These are phyloP conservation scores for Saguinus imperator DNA, from an alignment of 2,113 vertebrate genomes.

Conservation along the genomic window DNA sequence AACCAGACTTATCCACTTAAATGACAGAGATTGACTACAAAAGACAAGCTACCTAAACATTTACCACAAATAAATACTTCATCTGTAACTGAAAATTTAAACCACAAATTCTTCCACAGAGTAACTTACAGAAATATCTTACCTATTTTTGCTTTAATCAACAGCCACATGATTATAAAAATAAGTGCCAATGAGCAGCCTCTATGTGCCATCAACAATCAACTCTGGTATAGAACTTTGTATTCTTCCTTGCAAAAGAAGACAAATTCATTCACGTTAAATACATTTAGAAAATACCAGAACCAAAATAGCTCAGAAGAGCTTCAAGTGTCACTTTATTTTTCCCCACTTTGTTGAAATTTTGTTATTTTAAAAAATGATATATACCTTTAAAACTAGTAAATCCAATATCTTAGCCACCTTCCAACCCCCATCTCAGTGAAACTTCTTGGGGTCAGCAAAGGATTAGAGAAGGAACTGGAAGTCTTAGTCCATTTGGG, in stretches of 20 bases:
- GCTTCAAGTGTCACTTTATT: not conserved
- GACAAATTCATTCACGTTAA: conserved; percentile 51
- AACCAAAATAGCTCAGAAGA: not conserved
- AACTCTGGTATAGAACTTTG: not conserved
- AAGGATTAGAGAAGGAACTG: not conserved
- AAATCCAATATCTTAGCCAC: not conserved
- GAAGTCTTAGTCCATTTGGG: no score
- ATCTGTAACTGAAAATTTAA: not conserved
- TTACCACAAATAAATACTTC: not conserved
- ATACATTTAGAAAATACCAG: not conserved
- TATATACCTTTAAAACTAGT: not conserved
- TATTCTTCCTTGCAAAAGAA: conserved; percentile 60
- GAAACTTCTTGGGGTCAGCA: not conserved
- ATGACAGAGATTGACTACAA: not conserved
- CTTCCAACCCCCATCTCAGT: not conserved
- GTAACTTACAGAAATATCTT: conserved; percentile 47
- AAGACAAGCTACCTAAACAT: not conserved
- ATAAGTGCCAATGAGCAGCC: not conserved
- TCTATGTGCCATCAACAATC: conserved; percentile 61
- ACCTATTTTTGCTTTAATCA: conserved; percentile 68
- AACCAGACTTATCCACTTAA: not conserved
- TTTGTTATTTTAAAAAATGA: not conserved
- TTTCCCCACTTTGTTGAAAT: not conserved
- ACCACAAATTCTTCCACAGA: not conserved
- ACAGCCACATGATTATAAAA: conserved; percentile 23